phyloP scores from a whole-genome alignment of 64 coral and sea anemone species.

The Pocillopora damicornis region DNA sequence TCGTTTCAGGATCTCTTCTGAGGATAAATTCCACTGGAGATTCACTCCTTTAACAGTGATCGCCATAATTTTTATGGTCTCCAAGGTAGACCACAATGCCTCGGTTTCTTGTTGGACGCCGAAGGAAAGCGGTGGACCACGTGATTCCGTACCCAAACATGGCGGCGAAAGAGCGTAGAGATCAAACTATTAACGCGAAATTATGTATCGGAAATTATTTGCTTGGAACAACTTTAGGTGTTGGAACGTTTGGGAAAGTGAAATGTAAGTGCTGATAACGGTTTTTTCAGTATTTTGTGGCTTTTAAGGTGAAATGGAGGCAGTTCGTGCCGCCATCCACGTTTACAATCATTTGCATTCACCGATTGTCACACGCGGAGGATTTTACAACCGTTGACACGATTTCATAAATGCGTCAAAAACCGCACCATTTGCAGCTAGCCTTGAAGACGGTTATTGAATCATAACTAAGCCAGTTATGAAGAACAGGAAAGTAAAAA shows the following conservation, averaged over 20 bases:
- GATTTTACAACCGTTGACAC: too few species aligned
- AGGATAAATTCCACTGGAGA: slow-evolving; percentile 75
- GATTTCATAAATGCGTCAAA: too few species aligned
- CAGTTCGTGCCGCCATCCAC: not conserved
- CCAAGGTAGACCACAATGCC: slow-evolving; percentile 19
- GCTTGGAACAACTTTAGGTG: slow-evolving; percentile 80
- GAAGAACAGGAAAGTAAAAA: too few species aligned
- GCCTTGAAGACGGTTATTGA: too few species aligned
- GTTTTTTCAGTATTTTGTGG: not conserved
- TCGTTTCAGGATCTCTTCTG: slow-evolving; percentile 71
- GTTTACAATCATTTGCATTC: not conserved
- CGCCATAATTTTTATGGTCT: slow-evolving; percentile 43
- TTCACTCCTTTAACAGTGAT: slow-evolving; percentile 40
- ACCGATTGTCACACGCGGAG: too few species aligned
- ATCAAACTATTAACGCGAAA: slow-evolving; percentile 21
- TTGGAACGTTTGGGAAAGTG: slow-evolving; percentile 99
- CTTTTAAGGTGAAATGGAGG: not conserved
- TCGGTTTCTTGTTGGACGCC: not conserved
- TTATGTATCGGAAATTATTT: slow-evolving; percentile 88
- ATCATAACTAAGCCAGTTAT: too few species aligned
- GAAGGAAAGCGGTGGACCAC: not conserved
- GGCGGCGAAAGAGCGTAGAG: slow-evolving; percentile 9
- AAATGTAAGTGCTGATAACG: slow-evolving; percentile 67
- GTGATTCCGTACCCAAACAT: slow-evolving; percentile 29
- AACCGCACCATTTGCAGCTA: too few species aligned